Conservation (phyloP, 2,888 invertebrate genomes). For the Abrostola tripartita region DNA sequence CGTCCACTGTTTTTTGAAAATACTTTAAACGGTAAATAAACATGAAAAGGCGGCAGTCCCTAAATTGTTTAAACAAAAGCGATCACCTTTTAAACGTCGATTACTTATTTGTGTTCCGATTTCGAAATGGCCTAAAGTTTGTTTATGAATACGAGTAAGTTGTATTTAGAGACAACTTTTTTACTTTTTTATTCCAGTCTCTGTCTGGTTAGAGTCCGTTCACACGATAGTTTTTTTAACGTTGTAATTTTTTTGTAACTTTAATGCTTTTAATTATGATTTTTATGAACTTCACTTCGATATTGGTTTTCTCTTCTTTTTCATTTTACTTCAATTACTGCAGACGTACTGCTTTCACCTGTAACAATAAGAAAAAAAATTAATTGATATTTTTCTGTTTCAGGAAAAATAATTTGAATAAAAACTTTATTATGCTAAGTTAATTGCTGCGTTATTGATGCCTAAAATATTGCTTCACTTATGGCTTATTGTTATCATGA, state of each 20-base stretch:
- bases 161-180: constrained; percentile 60
- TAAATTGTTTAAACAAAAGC: constrained; percentile 81
- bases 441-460: too few relatives aligned
- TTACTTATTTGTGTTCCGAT: constrained; percentile 82
- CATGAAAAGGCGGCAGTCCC: constrained; percentile 79
- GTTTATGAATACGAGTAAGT: constrained; percentile 57
- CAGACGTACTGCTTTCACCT: constrained; percentile 61
- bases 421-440: too few relatives aligned
- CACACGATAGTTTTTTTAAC: constrained; percentile 24
- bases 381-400: constrained; percentile 9
- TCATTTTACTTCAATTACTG: constrained; percentile 73
- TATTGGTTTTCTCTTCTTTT: constrained; percentile 83
- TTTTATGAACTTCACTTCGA: constrained; percentile 33
- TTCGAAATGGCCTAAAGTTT: constrained; percentile 72
- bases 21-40: constrained; percentile 72
- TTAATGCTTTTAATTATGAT: constrained; percentile 45
- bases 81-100: constrained; percentile 78
- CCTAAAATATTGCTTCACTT: too few relatives aligned
- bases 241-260: constrained; percentile 48
- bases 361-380: constrained; percentile 64
- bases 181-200: constrained; percentile 69
- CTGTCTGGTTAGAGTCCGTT: constrained; percentile 72
- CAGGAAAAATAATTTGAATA: background rate
- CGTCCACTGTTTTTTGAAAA: constrained; percentile 67
- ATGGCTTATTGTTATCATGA: too few relatives aligned